Conservation (phyloP, 2,888 invertebrate species). For the Euphydryas editha region DNA sequence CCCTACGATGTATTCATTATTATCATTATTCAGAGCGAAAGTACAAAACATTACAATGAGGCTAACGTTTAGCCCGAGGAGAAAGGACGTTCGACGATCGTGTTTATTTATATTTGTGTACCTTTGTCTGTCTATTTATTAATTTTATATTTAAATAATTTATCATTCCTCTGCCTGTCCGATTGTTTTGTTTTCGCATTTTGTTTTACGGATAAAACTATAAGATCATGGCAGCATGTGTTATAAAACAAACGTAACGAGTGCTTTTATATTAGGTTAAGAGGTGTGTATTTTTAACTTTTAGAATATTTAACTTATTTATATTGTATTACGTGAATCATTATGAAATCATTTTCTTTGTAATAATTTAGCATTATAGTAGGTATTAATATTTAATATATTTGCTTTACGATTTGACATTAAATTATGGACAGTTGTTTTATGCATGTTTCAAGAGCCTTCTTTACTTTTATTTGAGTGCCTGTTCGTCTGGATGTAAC, state of each 20-base stretch:
- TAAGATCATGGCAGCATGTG: slow-evolving; percentile 53
- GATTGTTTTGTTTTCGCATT: slow-evolving; percentile 68
- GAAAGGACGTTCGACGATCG: slow-evolving; percentile 53
- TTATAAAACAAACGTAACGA: slow-evolving; percentile 67
- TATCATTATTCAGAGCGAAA: slow-evolving; percentile 74
- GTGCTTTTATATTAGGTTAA: slow-evolving; percentile 82
- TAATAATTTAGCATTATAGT: slow-evolving; percentile 80
- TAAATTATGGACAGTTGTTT: slow-evolving; percentile 78
- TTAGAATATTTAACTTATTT: slow-evolving; percentile 84
- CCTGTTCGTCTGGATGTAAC: slow-evolving; percentile 65
- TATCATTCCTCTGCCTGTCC: slow-evolving; percentile 73
- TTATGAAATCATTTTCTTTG: slow-evolving; percentile 81
- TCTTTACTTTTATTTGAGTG: slow-evolving; percentile 76
- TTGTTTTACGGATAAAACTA: slow-evolving; percentile 53
- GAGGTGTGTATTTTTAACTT: slow-evolving; percentile 83
- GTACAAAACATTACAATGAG: slow-evolving; percentile 68
- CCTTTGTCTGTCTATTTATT: slow-evolving; percentile 77
- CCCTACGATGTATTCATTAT: slow-evolving; percentile 59
- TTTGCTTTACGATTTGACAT: slow-evolving; percentile 77
- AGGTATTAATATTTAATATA: slow-evolving; percentile 82
- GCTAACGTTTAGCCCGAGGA: slow-evolving; percentile 41
- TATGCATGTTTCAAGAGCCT: slow-evolving; percentile 71
- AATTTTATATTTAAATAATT: slow-evolving; percentile 64
- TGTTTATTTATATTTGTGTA: slow-evolving; percentile 76
- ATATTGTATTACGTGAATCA: slow-evolving; percentile 81